These are phyloP conservation scores for Arvicanthis niloticus DNA, from an alignment of 2,113 vertebrate species.

Conservation along the genomic window DNA sequence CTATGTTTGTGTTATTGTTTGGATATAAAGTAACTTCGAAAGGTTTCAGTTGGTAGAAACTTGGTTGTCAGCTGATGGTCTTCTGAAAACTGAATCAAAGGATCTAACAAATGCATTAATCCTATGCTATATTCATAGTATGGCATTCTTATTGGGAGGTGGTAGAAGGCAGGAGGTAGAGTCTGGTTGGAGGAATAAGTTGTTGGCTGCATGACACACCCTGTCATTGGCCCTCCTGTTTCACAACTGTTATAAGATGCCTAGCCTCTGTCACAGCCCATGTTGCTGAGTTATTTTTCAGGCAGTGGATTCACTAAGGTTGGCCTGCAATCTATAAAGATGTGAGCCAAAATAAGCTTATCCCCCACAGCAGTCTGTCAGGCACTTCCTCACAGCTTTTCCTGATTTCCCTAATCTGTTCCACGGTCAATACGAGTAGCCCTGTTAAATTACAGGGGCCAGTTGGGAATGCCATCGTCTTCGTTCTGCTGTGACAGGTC, in stretches of 20 bases:
- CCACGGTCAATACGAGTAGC: neutral
- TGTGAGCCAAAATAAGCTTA: neutral
- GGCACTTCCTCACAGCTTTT: neutral
- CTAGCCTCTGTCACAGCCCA: neutral
- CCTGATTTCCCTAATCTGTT: neutral
- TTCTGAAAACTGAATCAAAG: neutral
- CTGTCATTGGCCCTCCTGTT: neutral
- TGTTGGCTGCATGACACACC: neutral
- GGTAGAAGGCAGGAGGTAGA: neutral
- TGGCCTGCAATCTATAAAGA: neutral
- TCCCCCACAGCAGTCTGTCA: neutral
- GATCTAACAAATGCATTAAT: too few species aligned
- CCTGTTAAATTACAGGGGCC: neutral
- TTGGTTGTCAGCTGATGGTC: neutral
- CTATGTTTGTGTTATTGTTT: neutral
- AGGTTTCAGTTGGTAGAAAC: neutral
- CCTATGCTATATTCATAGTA: neutral
- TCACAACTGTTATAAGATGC: neutral
- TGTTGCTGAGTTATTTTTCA: neutral
- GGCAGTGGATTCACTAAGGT: neutral
- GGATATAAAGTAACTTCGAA: neutral
- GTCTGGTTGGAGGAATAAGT: neutral
- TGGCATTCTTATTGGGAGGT: neutral
- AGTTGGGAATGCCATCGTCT: neutral
- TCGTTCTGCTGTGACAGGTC: neutral